These are phyloP conservation scores for Lepidurus arcticus DNA, from an alignment of 1,140 invertebrate species.

Conservation along the genomic window DNA sequence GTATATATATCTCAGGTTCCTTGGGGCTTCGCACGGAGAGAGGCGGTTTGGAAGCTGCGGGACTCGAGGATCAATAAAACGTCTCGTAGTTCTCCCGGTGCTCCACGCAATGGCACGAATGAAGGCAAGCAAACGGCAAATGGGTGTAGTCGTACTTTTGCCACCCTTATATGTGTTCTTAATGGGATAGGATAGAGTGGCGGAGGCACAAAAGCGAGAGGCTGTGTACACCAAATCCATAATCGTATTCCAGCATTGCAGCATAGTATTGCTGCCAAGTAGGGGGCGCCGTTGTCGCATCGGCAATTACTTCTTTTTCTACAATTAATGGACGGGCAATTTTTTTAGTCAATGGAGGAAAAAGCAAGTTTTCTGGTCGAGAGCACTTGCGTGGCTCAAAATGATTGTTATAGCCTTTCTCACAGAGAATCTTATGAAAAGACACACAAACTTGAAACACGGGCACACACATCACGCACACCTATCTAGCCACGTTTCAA, in stretches of 20 bases:
- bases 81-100: not conserved
- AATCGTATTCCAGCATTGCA: not conserved
- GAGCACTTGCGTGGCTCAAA: not conserved
- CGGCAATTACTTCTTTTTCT: not conserved
- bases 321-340: not conserved
- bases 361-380: not conserved
- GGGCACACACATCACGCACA: too few species aligned
- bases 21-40: not conserved
- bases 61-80: not conserved
- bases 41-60: not conserved
- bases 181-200: slow-evolving; percentile 12
- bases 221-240: slow-evolving; percentile 14
- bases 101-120: slow-evolving; percentile 5
- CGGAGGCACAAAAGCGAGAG: slow-evolving; percentile 19
- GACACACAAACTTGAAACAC: not conserved
- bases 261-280: not conserved
- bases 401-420: not conserved
- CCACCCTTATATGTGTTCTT: slow-evolving; percentile 17
- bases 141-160: not conserved
- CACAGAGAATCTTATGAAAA: not conserved
- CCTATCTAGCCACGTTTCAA: too few species aligned
- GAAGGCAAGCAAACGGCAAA: not conserved
- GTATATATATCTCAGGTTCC: not conserved
- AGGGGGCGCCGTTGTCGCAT: not conserved
- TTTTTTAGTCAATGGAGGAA: not conserved